phyloP scores from a whole-genome alignment of 2,888 invertebrate genomes.

The Chrysodeixis includens region DNA sequence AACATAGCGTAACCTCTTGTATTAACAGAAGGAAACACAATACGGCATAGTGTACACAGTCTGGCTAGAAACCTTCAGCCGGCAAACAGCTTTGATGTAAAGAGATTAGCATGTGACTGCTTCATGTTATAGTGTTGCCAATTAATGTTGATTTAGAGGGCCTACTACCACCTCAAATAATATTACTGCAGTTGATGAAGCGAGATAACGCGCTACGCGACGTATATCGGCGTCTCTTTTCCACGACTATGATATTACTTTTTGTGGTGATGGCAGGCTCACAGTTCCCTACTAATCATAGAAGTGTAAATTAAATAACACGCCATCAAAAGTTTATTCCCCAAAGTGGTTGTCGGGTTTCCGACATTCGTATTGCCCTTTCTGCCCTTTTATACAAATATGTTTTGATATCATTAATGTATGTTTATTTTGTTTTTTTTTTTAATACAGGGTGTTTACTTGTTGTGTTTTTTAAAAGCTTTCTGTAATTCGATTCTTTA shows the following conservation, averaged over 20 bases:
- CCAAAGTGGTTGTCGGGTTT: neutral
- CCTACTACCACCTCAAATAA: too few species aligned
- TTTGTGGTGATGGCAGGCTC: too few species aligned
- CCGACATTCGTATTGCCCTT: neutral
- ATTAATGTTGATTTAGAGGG: constrained; percentile 4
- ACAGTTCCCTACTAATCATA: neutral
- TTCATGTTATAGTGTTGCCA: constrained; percentile 2
- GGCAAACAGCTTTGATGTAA: constrained; percentile 18
- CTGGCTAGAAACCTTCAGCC: constrained; percentile 9
- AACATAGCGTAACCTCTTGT: neutral
- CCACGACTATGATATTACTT: too few species aligned
- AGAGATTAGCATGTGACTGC: constrained; percentile 17
- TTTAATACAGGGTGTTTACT: too few species aligned
- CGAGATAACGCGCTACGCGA: too few species aligned
- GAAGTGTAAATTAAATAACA: constrained; percentile 11
- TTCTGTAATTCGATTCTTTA: too few species aligned
- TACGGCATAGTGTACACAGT: neutral
- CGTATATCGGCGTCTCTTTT: too few species aligned
- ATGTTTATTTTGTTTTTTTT: too few species aligned
- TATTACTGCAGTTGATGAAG: too few species aligned
- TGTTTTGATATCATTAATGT: neutral
- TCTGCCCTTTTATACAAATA: neutral
- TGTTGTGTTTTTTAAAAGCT: too few species aligned
- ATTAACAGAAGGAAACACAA: neutral
- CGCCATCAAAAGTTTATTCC: neutral